Percentiles rank a stretch among this genome's conserved stretches.
Conservation (phyloP, 2,888 invertebrate genomes). For the Tricholauxania praeusta region DNA sequence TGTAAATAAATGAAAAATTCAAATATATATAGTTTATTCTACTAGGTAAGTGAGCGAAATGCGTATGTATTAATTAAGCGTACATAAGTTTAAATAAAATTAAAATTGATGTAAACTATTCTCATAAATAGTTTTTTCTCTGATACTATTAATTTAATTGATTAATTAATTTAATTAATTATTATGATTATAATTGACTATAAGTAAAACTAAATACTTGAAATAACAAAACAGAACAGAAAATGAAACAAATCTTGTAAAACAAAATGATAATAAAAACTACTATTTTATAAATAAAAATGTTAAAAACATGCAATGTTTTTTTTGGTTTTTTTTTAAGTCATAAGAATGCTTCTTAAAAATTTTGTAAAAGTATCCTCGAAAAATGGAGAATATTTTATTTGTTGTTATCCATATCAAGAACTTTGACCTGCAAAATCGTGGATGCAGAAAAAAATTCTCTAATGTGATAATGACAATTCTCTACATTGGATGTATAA, state of each 20-base stretch:
- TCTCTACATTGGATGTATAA: too few species aligned
- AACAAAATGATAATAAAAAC: conserved; percentile 52
- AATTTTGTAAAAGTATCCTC: too few species aligned
- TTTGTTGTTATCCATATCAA: too few species aligned
- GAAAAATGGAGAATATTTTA: too few species aligned
- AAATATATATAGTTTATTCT: conserved; percentile 26
- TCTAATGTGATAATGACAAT: too few species aligned
- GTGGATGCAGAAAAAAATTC: too few species aligned
- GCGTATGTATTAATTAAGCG: conserved; percentile 23
- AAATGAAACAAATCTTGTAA: conserved; percentile 47
- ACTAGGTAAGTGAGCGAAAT: conserved; percentile 25
- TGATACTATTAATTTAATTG: conserved; percentile 60
- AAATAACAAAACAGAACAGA: conserved; percentile 53
- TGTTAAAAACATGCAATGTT: too few species aligned
- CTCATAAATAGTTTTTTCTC: conserved; percentile 37
- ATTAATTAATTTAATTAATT: conserved; percentile 51
- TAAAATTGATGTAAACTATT: conserved; percentile 35
- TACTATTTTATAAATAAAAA: conserved; percentile 62
- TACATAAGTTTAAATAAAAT: conserved; percentile 33
- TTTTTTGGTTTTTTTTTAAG: too few species aligned
- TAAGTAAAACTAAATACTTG: conserved; percentile 45
- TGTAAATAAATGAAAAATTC: conserved; percentile 5
- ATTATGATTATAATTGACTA: conserved; percentile 45
- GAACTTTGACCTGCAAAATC: too few species aligned
- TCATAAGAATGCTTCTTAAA: too few species aligned